Conservation (phyloP, 2,888 invertebrate species). For the Agrilus mali region DNA sequence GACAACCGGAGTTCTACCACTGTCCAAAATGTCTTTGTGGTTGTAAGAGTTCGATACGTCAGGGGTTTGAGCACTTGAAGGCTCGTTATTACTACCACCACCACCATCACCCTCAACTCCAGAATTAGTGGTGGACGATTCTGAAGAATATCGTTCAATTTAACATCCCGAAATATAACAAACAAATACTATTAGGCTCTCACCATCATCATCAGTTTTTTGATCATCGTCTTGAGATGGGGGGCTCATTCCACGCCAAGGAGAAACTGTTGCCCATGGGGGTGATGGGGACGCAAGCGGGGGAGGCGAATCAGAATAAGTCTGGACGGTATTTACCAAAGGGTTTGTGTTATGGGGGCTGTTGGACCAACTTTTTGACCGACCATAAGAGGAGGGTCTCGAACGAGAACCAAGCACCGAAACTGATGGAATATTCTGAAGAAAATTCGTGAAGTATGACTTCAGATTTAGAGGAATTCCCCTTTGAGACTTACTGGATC, state of each 20-base stretch:
- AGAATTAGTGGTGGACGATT: too few relatives aligned
- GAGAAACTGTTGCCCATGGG: slow-evolving; percentile 24
- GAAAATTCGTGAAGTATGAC: slow-evolving; percentile 1
- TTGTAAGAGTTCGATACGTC: too few relatives aligned
- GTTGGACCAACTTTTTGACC: slow-evolving; percentile 37
- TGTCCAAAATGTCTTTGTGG: too few relatives aligned
- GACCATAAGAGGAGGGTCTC: slow-evolving; percentile 37
- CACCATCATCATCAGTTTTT: too few relatives aligned
- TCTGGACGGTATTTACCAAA: slow-evolving; percentile 17
- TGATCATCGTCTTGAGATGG: background rate
- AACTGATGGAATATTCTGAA: background rate
- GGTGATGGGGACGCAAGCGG: slow-evolving; percentile 15
- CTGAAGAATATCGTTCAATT: too few relatives aligned
- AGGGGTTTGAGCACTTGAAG: too few relatives aligned
- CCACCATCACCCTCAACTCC: too few relatives aligned
- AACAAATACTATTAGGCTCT: too few relatives aligned
- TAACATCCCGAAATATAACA: too few relatives aligned
- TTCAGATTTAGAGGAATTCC: slow-evolving; percentile 3
- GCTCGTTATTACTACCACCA: too few relatives aligned
- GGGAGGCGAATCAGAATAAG: slow-evolving; percentile 18
- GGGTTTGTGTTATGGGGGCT: slow-evolving; percentile 12
- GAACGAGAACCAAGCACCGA: slow-evolving; percentile 24
- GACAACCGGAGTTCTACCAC: too few relatives aligned
- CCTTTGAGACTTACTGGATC: too few relatives aligned
- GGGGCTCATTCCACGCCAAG: slow-evolving; percentile 21